Conservation (phyloP, 2,113 vertebrate species). For the Anthoscopus minutus region DNA sequence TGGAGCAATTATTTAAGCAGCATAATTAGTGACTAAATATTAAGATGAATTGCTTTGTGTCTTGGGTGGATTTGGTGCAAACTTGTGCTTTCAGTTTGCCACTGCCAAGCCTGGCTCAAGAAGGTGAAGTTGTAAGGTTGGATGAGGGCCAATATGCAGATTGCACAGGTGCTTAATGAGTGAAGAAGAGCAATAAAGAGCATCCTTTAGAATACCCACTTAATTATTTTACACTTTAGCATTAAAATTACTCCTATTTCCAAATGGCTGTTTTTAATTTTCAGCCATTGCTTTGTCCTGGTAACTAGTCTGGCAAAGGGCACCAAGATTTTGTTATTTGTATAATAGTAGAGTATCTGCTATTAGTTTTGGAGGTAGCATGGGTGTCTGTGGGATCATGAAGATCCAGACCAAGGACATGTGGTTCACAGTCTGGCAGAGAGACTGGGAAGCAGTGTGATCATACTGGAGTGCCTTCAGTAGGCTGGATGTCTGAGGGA, state of each 20-base stretch:
- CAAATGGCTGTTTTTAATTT: not conserved
- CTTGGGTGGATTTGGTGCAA: not conserved
- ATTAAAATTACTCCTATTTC: not conserved
- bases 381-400: rapidly evolving
- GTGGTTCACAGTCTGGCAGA: too few species aligned
- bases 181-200: not conserved
- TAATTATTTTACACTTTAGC: not conserved
- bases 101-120: not conserved
- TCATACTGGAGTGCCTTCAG: not conserved
- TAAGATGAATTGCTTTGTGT: not conserved
- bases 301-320: not conserved
- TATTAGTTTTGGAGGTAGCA: not conserved
- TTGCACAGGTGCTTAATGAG: not conserved
- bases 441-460: not conserved
- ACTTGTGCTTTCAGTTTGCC: not conserved
- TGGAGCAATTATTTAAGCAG: not conserved
- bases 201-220: not conserved
- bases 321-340: not conserved
- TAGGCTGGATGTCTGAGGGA: not conserved
- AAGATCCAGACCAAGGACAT: not conserved
- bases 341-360: rapidly evolving
- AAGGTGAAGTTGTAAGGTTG: not conserved
- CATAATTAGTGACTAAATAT: not conserved
- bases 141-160: not conserved
- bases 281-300: not conserved